Conservation (phyloP, 2,797 vertebrate species). For the Oophaga sylvatica region DNA sequence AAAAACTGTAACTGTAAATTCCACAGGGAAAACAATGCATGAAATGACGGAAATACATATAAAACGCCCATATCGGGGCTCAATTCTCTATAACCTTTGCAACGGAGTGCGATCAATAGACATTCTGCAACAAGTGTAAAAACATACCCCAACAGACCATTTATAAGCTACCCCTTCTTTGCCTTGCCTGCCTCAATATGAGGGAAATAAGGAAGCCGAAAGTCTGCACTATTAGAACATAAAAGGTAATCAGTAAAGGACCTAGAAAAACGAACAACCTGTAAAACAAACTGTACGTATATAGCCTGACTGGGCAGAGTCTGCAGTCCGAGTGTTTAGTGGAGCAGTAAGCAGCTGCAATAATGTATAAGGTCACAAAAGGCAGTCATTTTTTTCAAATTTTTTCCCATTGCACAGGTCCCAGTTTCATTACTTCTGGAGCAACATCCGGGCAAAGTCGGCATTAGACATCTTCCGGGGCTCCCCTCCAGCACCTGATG, state of each 20-base stretch:
- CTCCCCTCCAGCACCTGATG: conserved; percentile 62
- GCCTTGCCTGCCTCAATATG: conserved; percentile 58
- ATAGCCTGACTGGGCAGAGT: neutral
- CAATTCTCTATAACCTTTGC: conserved; percentile 2
- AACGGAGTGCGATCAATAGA: neutral
- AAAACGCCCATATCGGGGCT: conserved; percentile 33
- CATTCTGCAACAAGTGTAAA: conserved; percentile 47
- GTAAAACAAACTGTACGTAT: conserved; percentile 10
- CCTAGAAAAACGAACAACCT: conserved; percentile 59
- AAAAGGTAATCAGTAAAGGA: conserved; percentile 66
- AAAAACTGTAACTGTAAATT: conserved; percentile 2
- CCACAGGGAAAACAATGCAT: conserved; percentile 22
- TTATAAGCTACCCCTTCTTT: conserved; percentile 46
- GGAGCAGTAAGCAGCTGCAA: conserved; percentile 11
- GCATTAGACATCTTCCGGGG: conserved; percentile 91
- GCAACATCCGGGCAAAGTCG: conserved; percentile 93
- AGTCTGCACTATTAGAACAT: conserved; percentile 67
- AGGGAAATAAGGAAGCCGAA: conserved; percentile 57
- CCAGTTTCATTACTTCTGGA: conserved; percentile 84
- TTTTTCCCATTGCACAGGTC: conserved; percentile 55
- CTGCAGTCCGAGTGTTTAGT: conserved; percentile 17
- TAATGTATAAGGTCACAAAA: conserved; percentile 78
- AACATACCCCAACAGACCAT: conserved; percentile 44
- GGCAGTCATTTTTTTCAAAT: conserved; percentile 77
- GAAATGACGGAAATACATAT: conserved; percentile 30